Conservation (phyloP, 1,140 invertebrate species). For the Drosophila novamexicana region DNA sequence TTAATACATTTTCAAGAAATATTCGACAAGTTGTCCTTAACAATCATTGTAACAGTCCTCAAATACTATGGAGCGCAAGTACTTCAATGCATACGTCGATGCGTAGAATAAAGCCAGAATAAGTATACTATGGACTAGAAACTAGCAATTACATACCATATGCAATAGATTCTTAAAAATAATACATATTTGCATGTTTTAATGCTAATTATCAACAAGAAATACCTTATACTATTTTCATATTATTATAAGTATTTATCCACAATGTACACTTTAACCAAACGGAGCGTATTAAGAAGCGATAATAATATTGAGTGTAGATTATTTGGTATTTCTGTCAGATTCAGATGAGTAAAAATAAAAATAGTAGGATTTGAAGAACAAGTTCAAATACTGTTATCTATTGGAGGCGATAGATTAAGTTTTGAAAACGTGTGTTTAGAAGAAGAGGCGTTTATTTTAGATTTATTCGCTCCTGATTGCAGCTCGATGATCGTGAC, state of each 20-base stretch:
- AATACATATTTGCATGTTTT: constrained; percentile 15
- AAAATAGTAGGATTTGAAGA: constrained; percentile 16
- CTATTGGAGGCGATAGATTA: constrained; percentile 45
- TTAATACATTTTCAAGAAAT: constrained; percentile 25
- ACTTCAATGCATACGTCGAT: neutral
- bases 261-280: constrained; percentile 28
- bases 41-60: constrained; percentile 43
- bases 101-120: constrained; percentile 4
- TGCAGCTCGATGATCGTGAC: constrained; percentile 88
- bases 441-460: constrained; percentile 33
- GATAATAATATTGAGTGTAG: constrained; percentile 9
- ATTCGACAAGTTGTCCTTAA: constrained; percentile 33
- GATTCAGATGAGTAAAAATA: constrained; percentile 6
- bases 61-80: constrained; percentile 24
- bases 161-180: constrained; percentile 5
- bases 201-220: constrained; percentile 37
- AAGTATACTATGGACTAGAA: constrained; percentile 40
- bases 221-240: constrained; percentile 9
- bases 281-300: constrained; percentile 4
- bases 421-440: constrained; percentile 41
- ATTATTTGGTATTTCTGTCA: constrained; percentile 22
- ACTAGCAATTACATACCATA: constrained; percentile 28
- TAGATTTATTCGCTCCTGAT: constrained; percentile 64
- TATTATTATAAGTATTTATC: constrained; percentile 1
- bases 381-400: constrained; percentile 46